Evolutionary conservation across 30 jellyfish, hydroid and myxozoan genomes (phyloP).

Genomic region (Aurelia sp.): DNA sequence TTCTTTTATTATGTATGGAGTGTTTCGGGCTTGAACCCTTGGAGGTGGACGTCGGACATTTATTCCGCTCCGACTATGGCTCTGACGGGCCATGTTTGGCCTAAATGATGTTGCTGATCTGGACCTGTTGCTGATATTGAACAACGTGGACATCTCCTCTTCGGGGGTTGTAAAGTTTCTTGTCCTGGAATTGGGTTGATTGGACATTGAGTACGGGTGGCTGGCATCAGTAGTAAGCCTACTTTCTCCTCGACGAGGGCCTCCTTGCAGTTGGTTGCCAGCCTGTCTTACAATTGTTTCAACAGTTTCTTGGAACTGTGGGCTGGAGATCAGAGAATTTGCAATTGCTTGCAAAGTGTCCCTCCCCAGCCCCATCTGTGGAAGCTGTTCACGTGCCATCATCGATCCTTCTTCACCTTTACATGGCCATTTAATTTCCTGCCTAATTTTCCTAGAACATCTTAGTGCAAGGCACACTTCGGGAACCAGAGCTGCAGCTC

Average conservation of each 20-base stretch:
- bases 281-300: not conserved
- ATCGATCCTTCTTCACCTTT: not conserved
- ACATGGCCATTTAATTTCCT: no score
- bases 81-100: no score
- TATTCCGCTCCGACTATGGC: no score
- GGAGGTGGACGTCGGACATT: no score
- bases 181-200: no score
- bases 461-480: no score
- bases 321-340: not conserved
- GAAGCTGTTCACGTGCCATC: not conserved
- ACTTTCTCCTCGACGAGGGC: not conserved
- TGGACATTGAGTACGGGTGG: not conserved
- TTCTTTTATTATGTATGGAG: not conserved
- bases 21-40: not conserved
- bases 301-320: not conserved
- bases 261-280: not conserved
- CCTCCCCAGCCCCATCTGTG: not conserved
- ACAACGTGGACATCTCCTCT: no score
- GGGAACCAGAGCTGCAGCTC: no score
- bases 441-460: no score
- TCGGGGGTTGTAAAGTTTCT: no score
- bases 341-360: not conserved
- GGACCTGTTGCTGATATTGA: not conserved
- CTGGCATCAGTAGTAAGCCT: not conserved
- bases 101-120: not conserved